Evolutionary conservation across 1,140 invertebrate genomes (phyloP), one percentile per base, ranked within the genome.

Genomic region (Sycobia sp.): DNA sequence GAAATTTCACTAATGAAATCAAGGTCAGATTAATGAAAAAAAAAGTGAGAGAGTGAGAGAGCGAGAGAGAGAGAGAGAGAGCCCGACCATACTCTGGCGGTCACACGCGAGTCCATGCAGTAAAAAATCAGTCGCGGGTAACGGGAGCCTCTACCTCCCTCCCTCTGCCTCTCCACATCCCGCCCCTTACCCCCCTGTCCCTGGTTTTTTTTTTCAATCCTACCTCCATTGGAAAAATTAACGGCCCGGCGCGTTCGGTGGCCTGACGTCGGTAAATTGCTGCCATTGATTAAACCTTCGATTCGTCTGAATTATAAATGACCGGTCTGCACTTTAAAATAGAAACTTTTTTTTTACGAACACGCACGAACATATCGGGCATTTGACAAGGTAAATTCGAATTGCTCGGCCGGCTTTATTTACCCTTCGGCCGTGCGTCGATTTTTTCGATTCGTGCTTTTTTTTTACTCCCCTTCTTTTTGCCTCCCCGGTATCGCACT

Each of bases 201-300:
- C 10, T 16, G 5, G 11, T 53, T 18, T 53, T 41, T 57, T 57
- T 47, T 55, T 56, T 14, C 18, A 41, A 46, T 58, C 34, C 39
- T 16, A 18, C 39, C 16, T 44, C 36, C 29, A 59, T 46, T 23
- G 47, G 25, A 57, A 57, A 63, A 63, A 65, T 65, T 54, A 59
- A 58, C 49, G 50, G 43, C 16, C 44, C 39, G 62, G 58, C 36
- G 36, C 44, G 5, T 32, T 49, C 56, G 47, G 39, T 49, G 41
- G 36, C 50, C 41, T 60, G 49, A 61, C 51, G 49, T 50, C 36
- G 64, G 46, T 56, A 47, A 66, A 66, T 66, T 55, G 44, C 57
- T 34, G 32, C 29, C 50, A 56, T 66, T 65, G 56, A 65, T 65
- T 58, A 59, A 65, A 59, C 47, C 39, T 58, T 53, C 55, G 62